Base-by-base conservation (phyloP, 2,797 vertebrate species). In the Hippoglossus hippoglossus region DNA sequence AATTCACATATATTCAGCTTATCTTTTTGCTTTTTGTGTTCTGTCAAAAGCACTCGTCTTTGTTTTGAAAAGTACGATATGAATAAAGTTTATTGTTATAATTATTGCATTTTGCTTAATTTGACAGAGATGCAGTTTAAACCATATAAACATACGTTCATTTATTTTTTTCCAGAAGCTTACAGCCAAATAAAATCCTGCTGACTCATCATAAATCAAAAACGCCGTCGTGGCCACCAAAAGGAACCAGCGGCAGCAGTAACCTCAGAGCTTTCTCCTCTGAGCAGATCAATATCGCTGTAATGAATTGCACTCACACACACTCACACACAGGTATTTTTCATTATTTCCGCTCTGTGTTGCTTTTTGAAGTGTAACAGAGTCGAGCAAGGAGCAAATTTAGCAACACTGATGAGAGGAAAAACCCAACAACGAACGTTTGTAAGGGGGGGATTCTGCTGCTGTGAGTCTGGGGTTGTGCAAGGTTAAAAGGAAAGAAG, bases 151-250 rank as follows among this genome's bases (percentile, higher is more conserved):
- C 4, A 53, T n/a, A 19, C 12, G 47, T 24, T 22, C 49, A 31
- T 13, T 24, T 46, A n/a, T 26, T 71, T 67, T 24, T 71, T 60
- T 51, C 18, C 44, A 39, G 3, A 58, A 57, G 31, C 50, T 50
- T 34, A 5, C 25, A 68, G 36, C 47, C 51, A 68, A 81, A 73
- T 63, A 71, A 76, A 76, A 74, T 79, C 41, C 62, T 72, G 81
- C 84, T 77, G 85, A 91, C n/a, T 91, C 82, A 67, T 78, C 73
- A 75, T 81, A 67, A 85, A 87, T 85, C 81, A 74, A 81, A 81
- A 88, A 67, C 1, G 7, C 76, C 63, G 58, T 49, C 26, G n/a
- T 44, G 69, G 86, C 63, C 73, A 80, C 70, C 31, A 64, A 74
- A 88, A 87, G 73, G 64, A 89, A 88, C 78, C 75, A 51, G 71